Conservation (phyloP, 2,113 vertebrate species). For the Todiramphus saurophagus region DNA sequence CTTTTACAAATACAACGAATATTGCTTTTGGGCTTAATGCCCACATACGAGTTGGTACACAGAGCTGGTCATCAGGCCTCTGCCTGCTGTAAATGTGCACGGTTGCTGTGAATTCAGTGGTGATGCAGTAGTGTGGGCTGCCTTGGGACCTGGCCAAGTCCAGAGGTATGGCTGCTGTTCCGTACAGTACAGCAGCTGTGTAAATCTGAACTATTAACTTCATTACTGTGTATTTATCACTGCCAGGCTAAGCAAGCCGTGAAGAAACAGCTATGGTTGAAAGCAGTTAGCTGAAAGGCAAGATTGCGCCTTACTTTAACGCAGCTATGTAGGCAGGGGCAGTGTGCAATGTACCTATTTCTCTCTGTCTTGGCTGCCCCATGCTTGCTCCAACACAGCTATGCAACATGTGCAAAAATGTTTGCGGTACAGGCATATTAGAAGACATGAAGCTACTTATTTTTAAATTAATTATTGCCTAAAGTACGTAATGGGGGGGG, state of each 20-base stretch:
- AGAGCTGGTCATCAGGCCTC: not conserved
- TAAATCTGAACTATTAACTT: slow-evolving; percentile 43
- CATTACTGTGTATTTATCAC: slow-evolving; percentile 40
- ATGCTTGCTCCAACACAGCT: not conserved
- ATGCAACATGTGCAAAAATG: not conserved
- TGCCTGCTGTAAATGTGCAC: not conserved
- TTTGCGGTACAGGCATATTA: not conserved
- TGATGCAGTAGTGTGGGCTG: not conserved
- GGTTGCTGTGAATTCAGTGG: not conserved
- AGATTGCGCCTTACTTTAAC: not conserved
- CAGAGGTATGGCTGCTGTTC: slow-evolving; percentile 21
- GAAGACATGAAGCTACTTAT: not conserved
- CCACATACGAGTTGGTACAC: not conserved
- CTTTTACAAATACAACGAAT: slow-evolving; percentile 18
- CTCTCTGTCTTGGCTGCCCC: not conserved
- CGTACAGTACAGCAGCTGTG: slow-evolving; percentile 10
- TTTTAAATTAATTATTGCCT: not conserved
- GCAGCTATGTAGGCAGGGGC: not conserved
- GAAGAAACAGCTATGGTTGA: slow-evolving; percentile 54
- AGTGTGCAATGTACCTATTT: not conserved
- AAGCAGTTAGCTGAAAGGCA: slow-evolving; percentile 54
- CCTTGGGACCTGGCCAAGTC: not conserved
- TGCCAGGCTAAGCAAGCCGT: slow-evolving; percentile 51
- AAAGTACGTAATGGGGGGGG: fast-evolving
- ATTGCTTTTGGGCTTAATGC: not conserved